Evolutionary conservation across 2,113 vertebrate species (phyloP), one percentile per base, ranked within the genome.

Genomic region (Penelope pileata): DNA sequence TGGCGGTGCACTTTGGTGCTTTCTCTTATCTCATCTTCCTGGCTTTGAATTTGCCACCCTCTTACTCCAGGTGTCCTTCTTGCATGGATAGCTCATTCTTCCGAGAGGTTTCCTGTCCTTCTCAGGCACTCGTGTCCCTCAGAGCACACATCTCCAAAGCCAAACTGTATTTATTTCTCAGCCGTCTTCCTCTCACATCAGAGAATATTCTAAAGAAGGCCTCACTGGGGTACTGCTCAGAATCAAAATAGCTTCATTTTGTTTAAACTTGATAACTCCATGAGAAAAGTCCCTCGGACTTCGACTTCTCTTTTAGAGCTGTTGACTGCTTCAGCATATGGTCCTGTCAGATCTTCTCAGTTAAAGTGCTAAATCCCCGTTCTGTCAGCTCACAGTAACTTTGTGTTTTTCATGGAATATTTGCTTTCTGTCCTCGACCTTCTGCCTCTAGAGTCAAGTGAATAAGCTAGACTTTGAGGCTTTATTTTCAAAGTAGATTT

Each of bases 201-300:
- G 63, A 67, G 75, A 91, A 74, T 74, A 88, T 86, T 96, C 78
- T 87, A 90, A 90, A 90, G 80, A 96, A 93, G 72, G 82, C 60
- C 73, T 86, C 50, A 1, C 50, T 91, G 53, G 43, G 43, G 30
- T n/a, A 12, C 68, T 83, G 73, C 85, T 88, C 68, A 36, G 32
- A 83, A 88, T 93, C 85, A 83, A 84, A 95, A 96, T 51, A 95
- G 64, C 75, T 95, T 58, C 69, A 18, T 85, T 62, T 86, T 77
- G 50, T 50, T 95, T 66, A 73, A 88, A 63, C 75, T 74, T 88
- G 73, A 90, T 86, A 86, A 91, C 47, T 85, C 34, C 60, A 60
- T 14, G 76, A 81, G 93, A 95, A 90, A 91, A 94, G 60, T 67
- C 68, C 43, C 72, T 91, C 75, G 90, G 88, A 83, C 88, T 72